Evolutionary conservation across 1,140 invertebrate species (phyloP).

Genomic region (Aphis gossypii): DNA sequence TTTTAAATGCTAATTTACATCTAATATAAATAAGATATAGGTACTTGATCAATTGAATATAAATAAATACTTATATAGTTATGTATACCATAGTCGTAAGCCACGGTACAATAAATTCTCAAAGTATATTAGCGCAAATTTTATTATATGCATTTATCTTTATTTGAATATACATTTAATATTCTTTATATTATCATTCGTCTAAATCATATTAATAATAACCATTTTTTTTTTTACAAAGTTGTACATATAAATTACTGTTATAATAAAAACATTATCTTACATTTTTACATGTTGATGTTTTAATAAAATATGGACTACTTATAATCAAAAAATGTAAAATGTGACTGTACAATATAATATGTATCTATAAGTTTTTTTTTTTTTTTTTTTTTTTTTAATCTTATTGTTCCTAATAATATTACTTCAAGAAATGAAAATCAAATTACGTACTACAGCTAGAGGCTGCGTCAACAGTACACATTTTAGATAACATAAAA

Average conservation of each 20-base stretch:
- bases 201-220: too few relatives aligned
- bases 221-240: not conserved
- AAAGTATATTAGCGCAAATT: too few relatives aligned
- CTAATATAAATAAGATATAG: too few relatives aligned
- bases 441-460: constrained; percentile 3
- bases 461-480: not conserved
- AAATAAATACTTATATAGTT: too few relatives aligned
- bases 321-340: not conserved
- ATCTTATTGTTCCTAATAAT: not conserved
- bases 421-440: not conserved
- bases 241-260: not conserved
- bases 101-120: too few relatives aligned
- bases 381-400: too few relatives aligned
- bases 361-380: not conserved
- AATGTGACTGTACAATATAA: not conserved
- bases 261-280: not conserved
- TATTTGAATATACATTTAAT: too few relatives aligned
- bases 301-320: not conserved
- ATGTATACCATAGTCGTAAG: too few relatives aligned
- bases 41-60: too few relatives aligned
- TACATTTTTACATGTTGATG: not conserved
- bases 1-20: too few relatives aligned
- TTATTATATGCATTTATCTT: too few relatives aligned
- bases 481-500: constrained; percentile 5
- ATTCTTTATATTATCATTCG: too few relatives aligned